Conservation (phyloP, 2,113 vertebrate species). For the Pluvialis apricaria region DNA sequence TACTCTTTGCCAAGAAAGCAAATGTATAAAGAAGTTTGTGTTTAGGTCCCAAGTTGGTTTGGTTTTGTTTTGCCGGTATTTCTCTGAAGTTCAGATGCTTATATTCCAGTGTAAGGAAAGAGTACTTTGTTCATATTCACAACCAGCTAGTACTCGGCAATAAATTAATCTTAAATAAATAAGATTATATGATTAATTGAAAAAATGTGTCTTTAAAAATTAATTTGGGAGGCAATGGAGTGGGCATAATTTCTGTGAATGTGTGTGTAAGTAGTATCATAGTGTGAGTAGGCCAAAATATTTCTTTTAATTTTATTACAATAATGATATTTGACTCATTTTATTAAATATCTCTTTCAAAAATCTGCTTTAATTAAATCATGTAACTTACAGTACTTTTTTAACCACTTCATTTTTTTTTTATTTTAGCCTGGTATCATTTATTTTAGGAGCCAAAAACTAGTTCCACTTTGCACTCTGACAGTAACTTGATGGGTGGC, state of each 20-base stretch:
- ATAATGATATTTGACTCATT: neutral
- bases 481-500: neutral
- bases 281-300: neutral
- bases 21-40: neutral
- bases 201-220: neutral
- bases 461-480: neutral
- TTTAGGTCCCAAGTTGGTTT: neutral
- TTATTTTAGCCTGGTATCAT: neutral
- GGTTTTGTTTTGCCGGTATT: neutral
- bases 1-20: neutral
- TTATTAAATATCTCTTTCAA: neutral
- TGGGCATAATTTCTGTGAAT: neutral
- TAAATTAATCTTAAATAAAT: neutral
- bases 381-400: neutral
- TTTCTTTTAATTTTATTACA: neutral
- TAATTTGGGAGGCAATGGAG: neutral
- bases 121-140: neutral
- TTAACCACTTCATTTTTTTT: neutral
- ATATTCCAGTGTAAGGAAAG: neutral
- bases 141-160: neutral
- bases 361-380: neutral
- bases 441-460: neutral
- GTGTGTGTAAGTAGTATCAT: neutral
- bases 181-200: neutral
- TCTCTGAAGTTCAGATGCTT: neutral